Percentiles rank a stretch among this genome's conserved stretches.
These are phyloP conservation scores for Macaria liturata DNA, from an alignment of 2,888 invertebrate genomes.

Conservation along the genomic window DNA sequence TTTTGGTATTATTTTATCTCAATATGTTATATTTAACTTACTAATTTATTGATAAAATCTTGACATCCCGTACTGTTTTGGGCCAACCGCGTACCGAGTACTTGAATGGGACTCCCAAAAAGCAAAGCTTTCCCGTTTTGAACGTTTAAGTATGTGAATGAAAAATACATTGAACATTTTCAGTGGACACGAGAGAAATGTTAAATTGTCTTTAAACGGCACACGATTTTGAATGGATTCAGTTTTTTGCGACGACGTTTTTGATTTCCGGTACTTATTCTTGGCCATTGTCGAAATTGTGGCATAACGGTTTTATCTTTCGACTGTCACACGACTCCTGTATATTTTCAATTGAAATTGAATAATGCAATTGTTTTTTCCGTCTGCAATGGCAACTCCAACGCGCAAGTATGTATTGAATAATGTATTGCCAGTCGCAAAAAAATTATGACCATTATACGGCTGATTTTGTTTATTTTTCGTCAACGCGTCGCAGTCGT, in stretches of 20 bases:
- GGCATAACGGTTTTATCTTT: background rate
- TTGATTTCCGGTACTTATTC: constrained; percentile 5
- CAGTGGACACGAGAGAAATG: constrained; percentile 23
- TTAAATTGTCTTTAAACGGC: constrained; percentile 12
- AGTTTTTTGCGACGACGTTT: constrained; percentile 1
- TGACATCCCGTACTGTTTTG: constrained; percentile 6
- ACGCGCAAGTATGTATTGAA: constrained; percentile 26
- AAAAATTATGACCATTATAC: constrained; percentile 22
- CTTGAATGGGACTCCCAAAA: constrained; percentile 30
- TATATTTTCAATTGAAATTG: constrained; percentile 23
- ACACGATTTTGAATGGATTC: constrained; percentile 7
- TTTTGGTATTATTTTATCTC: no score
- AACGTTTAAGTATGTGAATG: constrained; percentile 45
- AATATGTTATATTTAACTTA: no score
- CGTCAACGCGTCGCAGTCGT: constrained; percentile 29
- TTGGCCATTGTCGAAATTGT: background rate
- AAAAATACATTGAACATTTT: constrained; percentile 53
- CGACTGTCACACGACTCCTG: constrained; percentile 6
- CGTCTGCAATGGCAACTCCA: constrained; percentile 20
- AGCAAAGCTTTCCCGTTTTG: constrained; percentile 22
- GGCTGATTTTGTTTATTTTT: constrained; percentile 28
- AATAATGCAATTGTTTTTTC: constrained; percentile 4
- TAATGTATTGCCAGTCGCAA: constrained; percentile 32
- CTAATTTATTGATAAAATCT: no score
- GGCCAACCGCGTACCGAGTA: constrained; percentile 1